Percentiles rank a stretch among this genome's conserved stretches.
These are phyloP conservation scores for Pangasius larnaudii DNA, from an alignment of 2,797 vertebrate species.

Conservation along the genomic window DNA sequence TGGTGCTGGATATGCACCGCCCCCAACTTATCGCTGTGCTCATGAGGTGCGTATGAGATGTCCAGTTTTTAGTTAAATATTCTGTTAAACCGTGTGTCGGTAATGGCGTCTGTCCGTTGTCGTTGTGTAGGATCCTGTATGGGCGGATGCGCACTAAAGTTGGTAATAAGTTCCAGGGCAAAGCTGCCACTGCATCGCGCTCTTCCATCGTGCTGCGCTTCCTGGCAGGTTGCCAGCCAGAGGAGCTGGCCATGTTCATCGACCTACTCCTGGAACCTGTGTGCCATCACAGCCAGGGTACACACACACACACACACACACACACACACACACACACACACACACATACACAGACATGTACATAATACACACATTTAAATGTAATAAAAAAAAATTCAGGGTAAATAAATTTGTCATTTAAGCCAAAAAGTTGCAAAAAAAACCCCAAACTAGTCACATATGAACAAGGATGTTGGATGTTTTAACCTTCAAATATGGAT, in stretches of 20 bases:
- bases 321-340: neutral
- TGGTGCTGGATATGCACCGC: slow-evolving; percentile 86
- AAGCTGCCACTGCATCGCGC: slow-evolving; percentile 79
- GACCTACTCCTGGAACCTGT: slow-evolving; percentile 92
- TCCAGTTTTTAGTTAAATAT: neutral
- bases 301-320: neutral
- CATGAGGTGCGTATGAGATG: slow-evolving; percentile 84
- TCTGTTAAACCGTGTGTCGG: neutral
- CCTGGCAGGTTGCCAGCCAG: slow-evolving; percentile 85
- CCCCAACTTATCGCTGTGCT: slow-evolving; percentile 86
- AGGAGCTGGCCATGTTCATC: slow-evolving; percentile 91
- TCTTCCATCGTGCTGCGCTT: slow-evolving; percentile 93
- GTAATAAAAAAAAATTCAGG: neutral
- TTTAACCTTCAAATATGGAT: neutral
- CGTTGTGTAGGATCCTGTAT: slow-evolving; percentile 85
- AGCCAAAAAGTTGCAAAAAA: neutral
- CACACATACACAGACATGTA: neutral
- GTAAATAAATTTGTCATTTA: neutral
- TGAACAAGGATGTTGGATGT: neutral
- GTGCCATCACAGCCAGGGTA: slow-evolving; percentile 83
- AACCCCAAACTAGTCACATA: neutral
- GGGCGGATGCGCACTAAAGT: slow-evolving; percentile 93
- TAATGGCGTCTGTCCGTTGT: neutral
- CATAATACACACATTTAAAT: neutral
- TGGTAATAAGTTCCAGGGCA: slow-evolving; percentile 92